These are phyloP conservation scores for Tarsius wallacei DNA, from an alignment of 2,797 vertebrate species.

Conservation along the genomic window DNA sequence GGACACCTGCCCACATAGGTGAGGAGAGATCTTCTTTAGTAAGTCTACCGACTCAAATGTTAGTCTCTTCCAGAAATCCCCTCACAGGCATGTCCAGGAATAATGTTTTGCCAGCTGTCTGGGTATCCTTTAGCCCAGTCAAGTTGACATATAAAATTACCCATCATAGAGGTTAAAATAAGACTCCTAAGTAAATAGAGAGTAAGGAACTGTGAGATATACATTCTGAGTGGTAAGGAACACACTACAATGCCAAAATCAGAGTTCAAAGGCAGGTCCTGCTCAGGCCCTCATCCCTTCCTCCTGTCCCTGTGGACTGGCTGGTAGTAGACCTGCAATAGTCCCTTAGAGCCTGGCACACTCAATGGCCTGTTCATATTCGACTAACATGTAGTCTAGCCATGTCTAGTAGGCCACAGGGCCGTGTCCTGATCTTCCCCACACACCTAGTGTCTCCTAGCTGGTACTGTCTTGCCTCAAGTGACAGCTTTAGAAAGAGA, in stretches of 20 bases:
- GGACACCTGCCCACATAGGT: too few species aligned
- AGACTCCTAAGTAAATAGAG: neutral
- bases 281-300: too few species aligned
- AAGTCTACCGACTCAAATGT: neutral
- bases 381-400: neutral
- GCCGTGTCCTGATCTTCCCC: neutral
- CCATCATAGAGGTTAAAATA: constrained; percentile 21
- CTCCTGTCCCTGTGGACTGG: neutral
- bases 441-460: neutral
- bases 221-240: neutral
- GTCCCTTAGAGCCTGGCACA: neutral
- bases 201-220: neutral
- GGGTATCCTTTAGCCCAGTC: neutral
- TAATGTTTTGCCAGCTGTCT: neutral
- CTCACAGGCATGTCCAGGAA: neutral
- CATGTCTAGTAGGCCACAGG: neutral
- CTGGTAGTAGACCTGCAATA: neutral
- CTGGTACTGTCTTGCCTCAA: neutral
- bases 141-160: neutral
- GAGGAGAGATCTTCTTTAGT: neutral
- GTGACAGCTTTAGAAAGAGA: neutral
- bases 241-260: neutral
- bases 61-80: neutral
- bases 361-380: neutral
- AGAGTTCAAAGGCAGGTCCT: neutral